A percentile compares a stretch with the other conserved stretches of the same genome.
Conservation (phyloP, 2,113 vertebrate genomes). For the Eretmochelys imbricata region DNA sequence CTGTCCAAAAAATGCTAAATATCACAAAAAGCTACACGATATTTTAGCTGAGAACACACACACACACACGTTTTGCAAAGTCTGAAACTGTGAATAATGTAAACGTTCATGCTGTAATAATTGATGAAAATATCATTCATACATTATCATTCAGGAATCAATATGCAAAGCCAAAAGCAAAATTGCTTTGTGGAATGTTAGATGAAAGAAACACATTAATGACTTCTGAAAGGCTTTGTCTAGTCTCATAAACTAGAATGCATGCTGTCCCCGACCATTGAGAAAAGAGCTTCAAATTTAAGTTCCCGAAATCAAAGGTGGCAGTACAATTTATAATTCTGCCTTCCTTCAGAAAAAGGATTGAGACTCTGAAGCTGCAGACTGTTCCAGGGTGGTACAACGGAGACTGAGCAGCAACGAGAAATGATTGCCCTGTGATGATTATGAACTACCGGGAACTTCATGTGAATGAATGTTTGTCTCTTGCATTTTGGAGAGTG, state of each 20-base stretch:
- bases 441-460: background rate
- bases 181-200: background rate
- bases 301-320: slow-evolving; percentile 12
- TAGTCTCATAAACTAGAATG: slow-evolving; percentile 6
- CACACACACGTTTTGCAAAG: background rate
- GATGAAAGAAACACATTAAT: background rate
- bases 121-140: background rate
- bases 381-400: background rate
- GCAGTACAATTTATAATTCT: slow-evolving; percentile 8
- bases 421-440: background rate
- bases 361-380: background rate
- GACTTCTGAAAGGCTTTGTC: background rate
- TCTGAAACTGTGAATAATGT: background rate
- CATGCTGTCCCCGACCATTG: background rate
- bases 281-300: slow-evolving; percentile 19
- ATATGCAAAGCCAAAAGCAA: background rate
- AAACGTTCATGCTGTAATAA: background rate
- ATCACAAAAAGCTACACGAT: slow-evolving; percentile 36
- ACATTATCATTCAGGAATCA: background rate
- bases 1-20: slow-evolving; percentile 60
- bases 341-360: background rate
- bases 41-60: background rate
- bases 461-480: background rate
- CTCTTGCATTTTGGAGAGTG: background rate
- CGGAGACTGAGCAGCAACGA: background rate